Conservation (phyloP, 1,140 invertebrate species). For the Drosophila oshimai region DNA sequence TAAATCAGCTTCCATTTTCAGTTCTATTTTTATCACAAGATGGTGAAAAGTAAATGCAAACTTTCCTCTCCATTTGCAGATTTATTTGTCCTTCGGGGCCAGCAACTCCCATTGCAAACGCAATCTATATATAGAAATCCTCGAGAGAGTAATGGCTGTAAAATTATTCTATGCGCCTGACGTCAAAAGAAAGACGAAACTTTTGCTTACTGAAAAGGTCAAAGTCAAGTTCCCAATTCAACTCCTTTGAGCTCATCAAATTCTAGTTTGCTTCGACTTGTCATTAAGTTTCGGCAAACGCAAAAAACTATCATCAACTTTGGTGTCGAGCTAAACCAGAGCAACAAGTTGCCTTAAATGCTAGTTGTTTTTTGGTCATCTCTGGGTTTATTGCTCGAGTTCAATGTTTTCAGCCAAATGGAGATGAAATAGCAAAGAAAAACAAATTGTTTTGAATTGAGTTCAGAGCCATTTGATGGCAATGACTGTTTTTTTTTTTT, state of each 20-base stretch:
- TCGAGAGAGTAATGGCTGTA: background rate
- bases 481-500: constrained; percentile 23
- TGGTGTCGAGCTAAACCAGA: constrained; percentile 3
- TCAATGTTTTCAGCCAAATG: constrained; percentile 50
- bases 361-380: constrained; percentile 10
- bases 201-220: constrained; percentile 19
- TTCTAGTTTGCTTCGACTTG: constrained; percentile 13
- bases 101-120: constrained; percentile 5
- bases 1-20: constrained; percentile 10
- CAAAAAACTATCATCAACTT: constrained; percentile 31
- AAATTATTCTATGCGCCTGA: constrained; percentile 14
- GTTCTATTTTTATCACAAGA: constrained; percentile 14
- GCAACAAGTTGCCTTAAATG: constrained; percentile 71
- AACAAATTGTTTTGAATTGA: constrained; percentile 26
- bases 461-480: constrained; percentile 31
- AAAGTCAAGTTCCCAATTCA: constrained; percentile 1
- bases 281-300: constrained; percentile 20
- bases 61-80: constrained; percentile 26
- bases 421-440: background rate
- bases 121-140: constrained; percentile 15
- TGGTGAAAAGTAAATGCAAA: background rate
- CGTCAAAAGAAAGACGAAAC: constrained; percentile 30
- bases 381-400: constrained; percentile 57
- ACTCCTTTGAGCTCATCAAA: constrained; percentile 14
- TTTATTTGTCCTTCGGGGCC: constrained; percentile 18